Percentiles rank a stretch among this genome's conserved stretches.
Evolutionary conservation across 2,113 vertebrate species (phyloP).

Genomic region (Anoplopoma fimbria): DNA sequence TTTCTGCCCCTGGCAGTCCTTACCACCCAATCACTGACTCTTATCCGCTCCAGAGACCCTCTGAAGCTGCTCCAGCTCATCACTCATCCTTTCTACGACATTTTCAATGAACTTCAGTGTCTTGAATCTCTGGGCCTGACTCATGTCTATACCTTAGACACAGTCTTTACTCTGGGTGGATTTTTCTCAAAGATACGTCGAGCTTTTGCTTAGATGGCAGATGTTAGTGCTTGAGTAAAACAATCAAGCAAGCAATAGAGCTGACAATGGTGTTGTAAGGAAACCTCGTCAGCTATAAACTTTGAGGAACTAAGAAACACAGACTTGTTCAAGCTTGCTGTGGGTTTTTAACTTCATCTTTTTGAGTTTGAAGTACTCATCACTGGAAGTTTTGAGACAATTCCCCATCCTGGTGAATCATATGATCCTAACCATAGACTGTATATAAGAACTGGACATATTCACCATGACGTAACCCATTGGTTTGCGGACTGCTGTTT

Average conservation of each 20-base stretch:
- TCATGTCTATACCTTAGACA: conserved; percentile 49
- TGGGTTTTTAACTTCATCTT: not conserved
- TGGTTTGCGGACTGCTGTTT: too few relatives aligned
- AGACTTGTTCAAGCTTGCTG: not conserved
- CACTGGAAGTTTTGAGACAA: not conserved
- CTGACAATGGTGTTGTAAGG: not conserved
- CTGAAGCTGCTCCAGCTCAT: not conserved
- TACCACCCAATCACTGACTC: fast-evolving
- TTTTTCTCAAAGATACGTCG: conserved; percentile 24
- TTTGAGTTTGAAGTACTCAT: not conserved
- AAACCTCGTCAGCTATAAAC: too few relatives aligned
- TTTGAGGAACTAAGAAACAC: not conserved
- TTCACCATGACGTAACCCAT: too few relatives aligned
- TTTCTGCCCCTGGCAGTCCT: fast-evolving
- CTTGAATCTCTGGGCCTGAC: conserved; percentile 63
- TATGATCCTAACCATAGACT: not conserved
- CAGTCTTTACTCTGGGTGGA: not conserved
- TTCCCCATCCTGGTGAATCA: not conserved
- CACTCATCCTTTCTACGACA: not conserved
- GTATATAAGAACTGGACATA: too few relatives aligned
- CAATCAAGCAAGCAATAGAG: not conserved
- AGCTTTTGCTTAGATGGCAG: not conserved
- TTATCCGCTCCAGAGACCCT: conserved; percentile 9
- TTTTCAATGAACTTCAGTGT: not conserved
- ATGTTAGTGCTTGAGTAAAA: not conserved